Conservation (phyloP, 35 echinoderm and acorn worm genomes). For the Strongylocentrotus purpuratus region DNA sequence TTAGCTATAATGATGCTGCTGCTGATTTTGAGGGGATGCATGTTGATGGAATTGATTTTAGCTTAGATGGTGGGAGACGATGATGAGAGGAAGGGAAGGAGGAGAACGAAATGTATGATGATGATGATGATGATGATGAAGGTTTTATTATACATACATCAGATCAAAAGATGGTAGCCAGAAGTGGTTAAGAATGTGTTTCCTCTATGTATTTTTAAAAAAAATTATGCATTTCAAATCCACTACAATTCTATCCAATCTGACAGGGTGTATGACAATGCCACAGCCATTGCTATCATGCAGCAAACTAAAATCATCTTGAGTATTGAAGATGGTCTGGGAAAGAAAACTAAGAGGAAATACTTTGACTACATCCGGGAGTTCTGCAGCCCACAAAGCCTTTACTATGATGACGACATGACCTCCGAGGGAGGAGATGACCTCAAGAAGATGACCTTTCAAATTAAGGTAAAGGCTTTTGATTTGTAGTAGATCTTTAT, state of each 20-base stretch:
- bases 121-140: too few relatives aligned
- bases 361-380: conserved; percentile 65
- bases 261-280: conserved; percentile 96
- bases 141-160: too few relatives aligned
- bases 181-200: background rate
- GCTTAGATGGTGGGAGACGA: too few relatives aligned
- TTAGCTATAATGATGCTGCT: too few relatives aligned
- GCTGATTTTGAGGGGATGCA: too few relatives aligned
- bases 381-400: conserved; percentile 63
- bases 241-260: background rate
- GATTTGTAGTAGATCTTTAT: too few relatives aligned
- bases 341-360: conserved; percentile 45
- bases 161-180: background rate
- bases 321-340: conserved; percentile 81
- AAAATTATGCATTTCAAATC: background rate
- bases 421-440: conserved; percentile 70
- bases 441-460: conserved; percentile 89
- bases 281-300: conserved; percentile 86
- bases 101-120: too few relatives aligned
- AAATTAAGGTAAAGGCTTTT: conserved; percentile 77
- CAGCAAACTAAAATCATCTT: conserved; percentile 92
- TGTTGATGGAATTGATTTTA: too few relatives aligned
- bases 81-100: too few relatives aligned
- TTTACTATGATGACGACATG: conserved; percentile 95
- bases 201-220: background rate